Percentiles rank a stretch among this genome's conserved stretches.
Evolutionary conservation across 2,888 invertebrate species (phyloP).

Genomic region (Aspidiotus rigidus): DNA sequence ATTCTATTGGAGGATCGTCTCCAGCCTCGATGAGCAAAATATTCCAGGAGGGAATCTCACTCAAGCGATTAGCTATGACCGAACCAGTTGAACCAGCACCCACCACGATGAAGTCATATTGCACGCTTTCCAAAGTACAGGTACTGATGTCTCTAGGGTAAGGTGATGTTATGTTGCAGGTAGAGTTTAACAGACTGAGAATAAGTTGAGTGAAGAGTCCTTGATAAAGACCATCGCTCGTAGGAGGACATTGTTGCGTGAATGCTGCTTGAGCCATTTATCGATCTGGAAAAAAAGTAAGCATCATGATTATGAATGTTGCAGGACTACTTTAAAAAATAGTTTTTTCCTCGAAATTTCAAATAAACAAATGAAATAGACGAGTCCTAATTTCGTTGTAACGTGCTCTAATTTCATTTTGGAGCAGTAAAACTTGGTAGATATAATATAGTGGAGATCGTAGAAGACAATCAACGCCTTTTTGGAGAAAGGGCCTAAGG

Average conservation of each 20-base stretch:
- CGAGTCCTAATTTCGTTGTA: no score
- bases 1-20: slow-evolving; percentile 45
- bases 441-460: no score
- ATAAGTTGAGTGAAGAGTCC: slow-evolving; percentile 1
- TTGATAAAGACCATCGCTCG: not conserved
- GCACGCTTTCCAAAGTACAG: not conserved
- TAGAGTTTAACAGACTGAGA: not conserved
- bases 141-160: slow-evolving; percentile 1
- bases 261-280: no score
- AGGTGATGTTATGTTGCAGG: slow-evolving; percentile 3
- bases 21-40: slow-evolving; percentile 50
- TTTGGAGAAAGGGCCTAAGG: no score
- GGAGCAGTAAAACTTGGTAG: no score
- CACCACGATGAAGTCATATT: slow-evolving; percentile 41
- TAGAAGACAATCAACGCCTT: no score
- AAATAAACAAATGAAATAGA: no score
- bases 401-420: no score
- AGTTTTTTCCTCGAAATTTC: no score
- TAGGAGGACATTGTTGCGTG: not conserved
- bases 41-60: slow-evolving; percentile 45
- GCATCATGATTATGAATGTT: no score
- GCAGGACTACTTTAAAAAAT: no score
- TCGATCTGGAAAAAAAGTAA: no score
- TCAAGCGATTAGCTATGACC: slow-evolving; percentile 47
- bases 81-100: slow-evolving; percentile 48